Percentiles rank a stretch among this genome's conserved stretches.
Evolutionary conservation across 2,113 vertebrate species (phyloP).

Genomic region (Beaufortia kweichowensis): DNA sequence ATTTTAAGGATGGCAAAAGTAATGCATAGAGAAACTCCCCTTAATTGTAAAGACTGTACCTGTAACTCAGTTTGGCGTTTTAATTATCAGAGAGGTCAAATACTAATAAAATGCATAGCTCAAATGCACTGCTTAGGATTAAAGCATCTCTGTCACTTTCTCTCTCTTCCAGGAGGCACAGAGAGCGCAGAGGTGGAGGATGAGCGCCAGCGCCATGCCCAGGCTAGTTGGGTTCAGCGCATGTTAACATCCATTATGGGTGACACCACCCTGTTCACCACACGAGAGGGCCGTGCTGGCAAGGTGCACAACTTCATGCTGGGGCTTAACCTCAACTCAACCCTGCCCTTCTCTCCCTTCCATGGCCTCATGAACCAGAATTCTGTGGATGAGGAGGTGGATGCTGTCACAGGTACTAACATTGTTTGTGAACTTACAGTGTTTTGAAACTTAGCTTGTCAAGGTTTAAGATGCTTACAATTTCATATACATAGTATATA

Average conservation of each 20-base stretch:
- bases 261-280: conserved; percentile 91
- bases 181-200: conserved; percentile 77
- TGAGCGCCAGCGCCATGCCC: conserved; percentile 73
- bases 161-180: conserved; percentile 70
- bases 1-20: no score
- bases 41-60: no score
- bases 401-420: conserved; percentile 79
- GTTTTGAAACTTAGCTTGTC: no score
- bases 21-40: no score
- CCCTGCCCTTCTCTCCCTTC: conserved; percentile 78
- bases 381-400: conserved; percentile 81
- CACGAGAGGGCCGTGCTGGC: conserved; percentile 91
- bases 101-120: no score
- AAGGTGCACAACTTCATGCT: conserved; percentile 99
- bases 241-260: conserved; percentile 92
- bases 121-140: no score
- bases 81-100: no score
- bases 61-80: no score
- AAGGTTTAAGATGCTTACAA: no score
- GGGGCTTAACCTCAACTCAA: conserved; percentile 90
- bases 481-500: no score
- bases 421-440: no score
- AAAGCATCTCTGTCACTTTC: no score
- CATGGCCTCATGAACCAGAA: conserved; percentile 62
- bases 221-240: conserved; percentile 91